Evolutionary conservation across 64 coral and sea anemone genomes (phyloP).

Genomic region (Montipora foliosa): DNA sequence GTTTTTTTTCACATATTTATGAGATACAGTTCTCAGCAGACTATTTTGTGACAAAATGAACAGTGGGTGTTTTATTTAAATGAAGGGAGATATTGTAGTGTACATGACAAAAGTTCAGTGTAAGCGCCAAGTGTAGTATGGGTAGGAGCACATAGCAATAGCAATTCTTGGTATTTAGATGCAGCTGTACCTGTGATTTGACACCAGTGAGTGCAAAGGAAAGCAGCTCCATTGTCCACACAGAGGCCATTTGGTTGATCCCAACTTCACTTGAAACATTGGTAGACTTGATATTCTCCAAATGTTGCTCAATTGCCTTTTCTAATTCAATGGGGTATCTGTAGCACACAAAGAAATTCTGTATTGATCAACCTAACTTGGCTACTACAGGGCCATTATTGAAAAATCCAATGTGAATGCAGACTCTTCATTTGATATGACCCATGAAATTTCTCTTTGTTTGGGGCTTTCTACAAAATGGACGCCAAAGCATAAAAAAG

Average conservation of each 20-base stretch:
- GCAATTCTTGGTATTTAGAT: background rate
- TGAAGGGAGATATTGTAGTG: too few species aligned
- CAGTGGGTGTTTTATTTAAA: too few species aligned
- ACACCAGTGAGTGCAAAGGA: constrained; percentile 68
- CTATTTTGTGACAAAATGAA: too few species aligned
- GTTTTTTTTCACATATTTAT: too few species aligned
- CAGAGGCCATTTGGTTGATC: background rate
- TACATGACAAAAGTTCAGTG: too few species aligned
- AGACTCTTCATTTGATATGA: too few species aligned
- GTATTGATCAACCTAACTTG: background rate
- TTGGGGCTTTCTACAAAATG: too few species aligned
- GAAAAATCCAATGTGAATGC: too few species aligned
- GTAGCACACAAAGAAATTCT: background rate
- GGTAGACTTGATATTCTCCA: constrained; percentile 19
- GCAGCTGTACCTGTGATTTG: constrained; percentile 55
- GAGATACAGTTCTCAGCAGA: too few species aligned
- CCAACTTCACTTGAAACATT: constrained; percentile 17
- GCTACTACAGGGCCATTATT: background rate
- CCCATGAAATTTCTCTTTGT: too few species aligned
- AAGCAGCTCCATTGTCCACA: constrained; percentile 79
- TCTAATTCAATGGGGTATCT: constrained; percentile 77
- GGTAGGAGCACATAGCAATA: too few species aligned
- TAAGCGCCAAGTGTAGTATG: background rate
- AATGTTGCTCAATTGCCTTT: constrained; percentile 53
- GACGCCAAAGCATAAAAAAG: too few species aligned